Conservation (phyloP, 2,113 vertebrate genomes). For the Argyrosomus japonicus region DNA sequence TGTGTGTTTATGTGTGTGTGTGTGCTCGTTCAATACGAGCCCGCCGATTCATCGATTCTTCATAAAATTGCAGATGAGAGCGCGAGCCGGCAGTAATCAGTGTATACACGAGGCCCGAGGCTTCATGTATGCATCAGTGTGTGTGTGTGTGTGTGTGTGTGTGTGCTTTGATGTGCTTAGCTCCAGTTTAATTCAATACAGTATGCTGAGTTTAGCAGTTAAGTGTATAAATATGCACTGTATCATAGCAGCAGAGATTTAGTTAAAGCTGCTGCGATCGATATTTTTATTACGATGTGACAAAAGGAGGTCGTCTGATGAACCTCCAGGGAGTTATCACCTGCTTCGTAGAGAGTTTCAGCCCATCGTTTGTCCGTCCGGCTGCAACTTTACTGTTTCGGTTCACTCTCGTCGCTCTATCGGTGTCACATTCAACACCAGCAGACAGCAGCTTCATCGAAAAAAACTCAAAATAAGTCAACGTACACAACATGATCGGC, state of each 20-base stretch:
- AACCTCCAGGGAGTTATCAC: neutral
- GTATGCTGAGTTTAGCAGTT: conserved; percentile 12
- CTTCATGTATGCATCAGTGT: neutral
- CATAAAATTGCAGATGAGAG: conserved; percentile 73
- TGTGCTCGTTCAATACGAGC: conserved; percentile 60
- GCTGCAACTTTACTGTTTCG: too few relatives aligned
- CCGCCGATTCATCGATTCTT: conserved; percentile 69
- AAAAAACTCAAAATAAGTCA: too few relatives aligned
- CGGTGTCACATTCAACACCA: too few relatives aligned
- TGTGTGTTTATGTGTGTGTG: conserved; percentile 3
- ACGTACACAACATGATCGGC: too few relatives aligned
- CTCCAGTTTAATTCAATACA: conserved; percentile 15
- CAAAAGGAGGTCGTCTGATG: neutral
- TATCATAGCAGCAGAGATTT: neutral
- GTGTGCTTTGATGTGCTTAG: conserved; percentile 20
- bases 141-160: conserved; percentile 25
- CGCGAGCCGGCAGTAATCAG: conserved; percentile 57
- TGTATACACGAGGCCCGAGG: conserved; percentile 33
- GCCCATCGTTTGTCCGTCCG: too few relatives aligned
- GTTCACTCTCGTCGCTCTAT: too few relatives aligned
- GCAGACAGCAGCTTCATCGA: too few relatives aligned
- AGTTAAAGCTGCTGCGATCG: neutral
- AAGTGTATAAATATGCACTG: neutral
- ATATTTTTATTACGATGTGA: neutral
- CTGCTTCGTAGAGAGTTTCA: neutral